Conservation (phyloP, 2,113 vertebrate species). For the Cephalopholis sonnerati region DNA sequence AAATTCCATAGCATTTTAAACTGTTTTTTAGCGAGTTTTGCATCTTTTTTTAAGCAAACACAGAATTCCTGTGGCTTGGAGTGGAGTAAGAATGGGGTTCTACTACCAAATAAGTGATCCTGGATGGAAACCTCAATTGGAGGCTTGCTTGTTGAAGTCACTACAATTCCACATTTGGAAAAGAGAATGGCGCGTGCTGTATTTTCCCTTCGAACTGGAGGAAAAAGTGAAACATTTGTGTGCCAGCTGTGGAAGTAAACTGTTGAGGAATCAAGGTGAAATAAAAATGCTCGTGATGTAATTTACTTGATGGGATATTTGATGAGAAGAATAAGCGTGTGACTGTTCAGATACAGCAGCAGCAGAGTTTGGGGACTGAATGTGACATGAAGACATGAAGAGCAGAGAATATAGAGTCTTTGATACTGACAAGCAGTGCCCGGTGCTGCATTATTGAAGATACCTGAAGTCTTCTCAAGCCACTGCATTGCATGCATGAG, state of each 20-base stretch:
- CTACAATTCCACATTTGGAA: slow-evolving; percentile 68
- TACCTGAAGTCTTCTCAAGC: slow-evolving; percentile 58
- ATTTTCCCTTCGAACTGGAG: slow-evolving; percentile 40
- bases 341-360: not conserved
- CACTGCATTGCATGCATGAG: slow-evolving; percentile 57
- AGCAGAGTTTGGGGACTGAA: slow-evolving; percentile 1
- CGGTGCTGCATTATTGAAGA: slow-evolving; percentile 67
- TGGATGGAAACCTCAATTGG: slow-evolving; percentile 77
- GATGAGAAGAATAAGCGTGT: slow-evolving; percentile 13
- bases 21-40: slow-evolving; percentile 53
- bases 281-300: slow-evolving; percentile 46
- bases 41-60: slow-evolving; percentile 62
- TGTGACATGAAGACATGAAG: slow-evolving; percentile 13
- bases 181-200: slow-evolving; percentile 45
- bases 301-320: slow-evolving; percentile 37
- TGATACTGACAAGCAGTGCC: slow-evolving; percentile 42
- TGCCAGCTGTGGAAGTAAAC: slow-evolving; percentile 53
- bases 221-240: slow-evolving; percentile 40
- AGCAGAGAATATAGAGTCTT: slow-evolving; percentile 29
- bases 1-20: slow-evolving; percentile 41
- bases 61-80: slow-evolving; percentile 76
- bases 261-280: slow-evolving; percentile 48
- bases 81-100: slow-evolving; percentile 56
- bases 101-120: slow-evolving; percentile 69
- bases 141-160: slow-evolving; percentile 77